Conservation (phyloP, 1,140 invertebrate species). For the Anadara kagoshimensis region DNA sequence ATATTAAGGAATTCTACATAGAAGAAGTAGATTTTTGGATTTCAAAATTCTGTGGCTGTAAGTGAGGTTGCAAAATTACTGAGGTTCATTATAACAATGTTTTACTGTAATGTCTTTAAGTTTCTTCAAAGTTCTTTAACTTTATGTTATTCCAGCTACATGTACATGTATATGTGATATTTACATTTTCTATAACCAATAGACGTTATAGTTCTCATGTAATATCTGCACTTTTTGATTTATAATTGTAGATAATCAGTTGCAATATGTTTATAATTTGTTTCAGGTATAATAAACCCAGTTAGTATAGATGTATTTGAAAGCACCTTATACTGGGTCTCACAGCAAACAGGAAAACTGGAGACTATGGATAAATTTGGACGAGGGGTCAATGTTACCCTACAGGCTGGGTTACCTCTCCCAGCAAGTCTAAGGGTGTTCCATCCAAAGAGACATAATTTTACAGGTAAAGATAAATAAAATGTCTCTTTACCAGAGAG, state of each 20-base stretch:
- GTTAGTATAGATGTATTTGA: slow-evolving; percentile 95
- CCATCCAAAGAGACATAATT: slow-evolving; percentile 56
- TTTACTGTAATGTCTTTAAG: too few relatives aligned
- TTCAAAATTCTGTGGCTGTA: too few relatives aligned
- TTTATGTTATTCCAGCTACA: too few relatives aligned
- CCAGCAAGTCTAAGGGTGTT: slow-evolving; percentile 86
- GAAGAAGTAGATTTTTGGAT: too few relatives aligned
- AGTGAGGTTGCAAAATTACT: too few relatives aligned
- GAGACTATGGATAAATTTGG: slow-evolving; percentile 96
- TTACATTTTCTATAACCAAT: too few relatives aligned
- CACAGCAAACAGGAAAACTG: slow-evolving; percentile 87
- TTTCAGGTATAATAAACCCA: slow-evolving; percentile 83
- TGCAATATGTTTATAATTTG: not conserved
- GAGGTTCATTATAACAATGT: too few relatives aligned
- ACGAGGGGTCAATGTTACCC: slow-evolving; percentile 87
- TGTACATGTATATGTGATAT: too few relatives aligned
- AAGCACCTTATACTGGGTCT: slow-evolving; percentile 90
- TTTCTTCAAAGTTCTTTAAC: too few relatives aligned
- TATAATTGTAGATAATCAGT: not conserved
- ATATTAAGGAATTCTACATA: too few relatives aligned
- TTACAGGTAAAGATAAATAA: slow-evolving; percentile 26
- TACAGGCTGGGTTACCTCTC: slow-evolving; percentile 86
- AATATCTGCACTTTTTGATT: not conserved
- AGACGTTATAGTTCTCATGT: not conserved
- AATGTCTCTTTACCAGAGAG: not conserved